These are phyloP conservation scores for Characodon lateralis DNA, from an alignment of 2,797 vertebrate genomes.

Conservation along the genomic window DNA sequence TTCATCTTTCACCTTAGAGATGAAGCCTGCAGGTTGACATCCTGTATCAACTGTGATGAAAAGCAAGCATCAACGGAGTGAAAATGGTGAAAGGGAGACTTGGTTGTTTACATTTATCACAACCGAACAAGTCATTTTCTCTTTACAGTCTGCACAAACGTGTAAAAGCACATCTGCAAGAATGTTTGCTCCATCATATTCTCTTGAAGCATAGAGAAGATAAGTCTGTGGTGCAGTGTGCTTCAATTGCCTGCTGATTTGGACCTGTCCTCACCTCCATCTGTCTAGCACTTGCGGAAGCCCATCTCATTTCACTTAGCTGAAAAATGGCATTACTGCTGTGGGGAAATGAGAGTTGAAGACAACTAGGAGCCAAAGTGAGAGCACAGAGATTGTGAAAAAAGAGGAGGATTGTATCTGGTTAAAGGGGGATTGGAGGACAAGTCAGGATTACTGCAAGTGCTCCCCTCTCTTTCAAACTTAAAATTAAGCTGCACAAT, in stretches of 20 bases:
- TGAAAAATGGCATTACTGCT: constrained; percentile 65
- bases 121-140: constrained; percentile 20
- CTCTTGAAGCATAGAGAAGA: constrained; percentile 29
- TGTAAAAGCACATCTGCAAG: constrained; percentile 36
- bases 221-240: constrained; percentile 31
- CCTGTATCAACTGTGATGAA: constrained; percentile 30
- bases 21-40: constrained; percentile 25
- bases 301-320: constrained; percentile 63
- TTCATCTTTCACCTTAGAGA: constrained; percentile 14
- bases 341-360: constrained; percentile 64
- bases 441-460: constrained; percentile 62
- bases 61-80: constrained; percentile 17
- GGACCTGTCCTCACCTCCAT: constrained; percentile 58
- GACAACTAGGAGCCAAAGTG: constrained; percentile 20
- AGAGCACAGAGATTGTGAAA: constrained; percentile 9
- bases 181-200: constrained; percentile 14
- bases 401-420: constrained; percentile 41
- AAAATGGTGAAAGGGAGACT: constrained; percentile 15
- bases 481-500: constrained; percentile 36
- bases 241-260: constrained; percentile 51
- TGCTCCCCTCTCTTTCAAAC: constrained; percentile 52
- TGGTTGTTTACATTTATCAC: constrained; percentile 23
- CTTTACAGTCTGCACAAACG: constrained; percentile 20
- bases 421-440: constrained; percentile 58
- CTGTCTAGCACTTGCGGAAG: constrained; percentile 58